These are phyloP conservation scores for Arnoldichthys spilopterus DNA, from an alignment of 2,797 vertebrate genomes.

Conservation along the genomic window DNA sequence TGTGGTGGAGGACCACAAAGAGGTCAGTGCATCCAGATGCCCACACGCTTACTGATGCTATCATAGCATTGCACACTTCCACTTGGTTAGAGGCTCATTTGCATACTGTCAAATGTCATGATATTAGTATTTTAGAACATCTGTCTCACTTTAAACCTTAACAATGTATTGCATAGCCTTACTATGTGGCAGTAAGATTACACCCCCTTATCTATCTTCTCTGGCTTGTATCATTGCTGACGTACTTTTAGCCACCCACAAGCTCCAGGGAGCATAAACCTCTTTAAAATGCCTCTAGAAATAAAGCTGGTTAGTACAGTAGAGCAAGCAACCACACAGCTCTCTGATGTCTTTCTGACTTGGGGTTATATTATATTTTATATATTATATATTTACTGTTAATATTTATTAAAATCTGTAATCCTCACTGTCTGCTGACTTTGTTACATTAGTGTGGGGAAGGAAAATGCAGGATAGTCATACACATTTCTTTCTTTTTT, in stretches of 20 bases:
- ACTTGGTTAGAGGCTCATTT: no score
- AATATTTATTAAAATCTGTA: not conserved
- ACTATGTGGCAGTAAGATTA: not conserved
- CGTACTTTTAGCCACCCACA: conserved; percentile 72
- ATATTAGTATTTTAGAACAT: no score
- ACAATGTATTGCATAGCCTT: not conserved
- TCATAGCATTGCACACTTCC: not conserved
- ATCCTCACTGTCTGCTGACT: not conserved
- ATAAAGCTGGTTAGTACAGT: no score
- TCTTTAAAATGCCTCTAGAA: conserved; percentile 60
- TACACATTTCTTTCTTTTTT: not conserved
- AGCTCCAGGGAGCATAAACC: conserved; percentile 63
- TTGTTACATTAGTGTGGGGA: not conserved
- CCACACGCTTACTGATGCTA: conserved; percentile 12
- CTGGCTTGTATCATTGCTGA: conserved; percentile 61
- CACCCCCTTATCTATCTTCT: not conserved
- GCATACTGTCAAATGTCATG: no score
- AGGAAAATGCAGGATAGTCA: not conserved
- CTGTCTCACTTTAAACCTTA: no score
- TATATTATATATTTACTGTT: no score
- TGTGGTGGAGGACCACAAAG: conserved; percentile 99
- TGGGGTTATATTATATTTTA: not conserved
- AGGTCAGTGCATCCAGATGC: conserved; percentile 78
- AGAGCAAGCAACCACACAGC: not conserved
- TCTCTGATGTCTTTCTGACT: no score